Conservation (phyloP, 2,797 vertebrate species). For the Enteromius viviparus region DNA sequence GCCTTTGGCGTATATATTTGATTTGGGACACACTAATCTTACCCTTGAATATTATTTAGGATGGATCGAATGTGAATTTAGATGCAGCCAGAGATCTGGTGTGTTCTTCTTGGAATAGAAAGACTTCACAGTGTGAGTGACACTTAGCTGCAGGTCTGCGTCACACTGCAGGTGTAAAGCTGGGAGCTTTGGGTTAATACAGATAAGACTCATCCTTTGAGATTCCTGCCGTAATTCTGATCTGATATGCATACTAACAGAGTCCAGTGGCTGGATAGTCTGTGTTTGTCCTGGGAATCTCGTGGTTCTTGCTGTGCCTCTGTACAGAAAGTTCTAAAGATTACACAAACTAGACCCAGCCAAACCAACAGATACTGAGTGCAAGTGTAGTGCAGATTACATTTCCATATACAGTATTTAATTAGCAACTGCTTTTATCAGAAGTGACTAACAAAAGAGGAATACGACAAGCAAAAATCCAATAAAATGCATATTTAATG, state of each 20-base stretch:
- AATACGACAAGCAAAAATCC: background rate
- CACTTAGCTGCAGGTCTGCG: background rate
- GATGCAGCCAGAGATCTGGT: background rate
- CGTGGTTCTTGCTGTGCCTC: background rate
- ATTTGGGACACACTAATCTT: background rate
- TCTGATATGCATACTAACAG: conserved; percentile 8
- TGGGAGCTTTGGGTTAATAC: background rate
- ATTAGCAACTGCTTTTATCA: background rate
- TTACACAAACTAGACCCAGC: background rate
- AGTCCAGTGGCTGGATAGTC: background rate
- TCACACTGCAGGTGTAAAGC: conserved; percentile 15
- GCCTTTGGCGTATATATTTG: background rate
- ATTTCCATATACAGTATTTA: background rate
- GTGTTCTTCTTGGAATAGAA: background rate
- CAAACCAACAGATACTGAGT: background rate
- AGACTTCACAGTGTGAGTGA: background rate
- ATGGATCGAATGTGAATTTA: background rate
- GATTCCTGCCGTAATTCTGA: background rate
- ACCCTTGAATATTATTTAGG: background rate
- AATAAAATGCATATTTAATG: background rate
- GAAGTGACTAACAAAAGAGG: background rate
- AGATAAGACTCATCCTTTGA: background rate
- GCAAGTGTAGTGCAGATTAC: background rate
- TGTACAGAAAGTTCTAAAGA: background rate
- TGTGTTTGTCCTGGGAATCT: background rate